Conservation (phyloP, 2,888 invertebrate species). For the Cabera pusaria region DNA sequence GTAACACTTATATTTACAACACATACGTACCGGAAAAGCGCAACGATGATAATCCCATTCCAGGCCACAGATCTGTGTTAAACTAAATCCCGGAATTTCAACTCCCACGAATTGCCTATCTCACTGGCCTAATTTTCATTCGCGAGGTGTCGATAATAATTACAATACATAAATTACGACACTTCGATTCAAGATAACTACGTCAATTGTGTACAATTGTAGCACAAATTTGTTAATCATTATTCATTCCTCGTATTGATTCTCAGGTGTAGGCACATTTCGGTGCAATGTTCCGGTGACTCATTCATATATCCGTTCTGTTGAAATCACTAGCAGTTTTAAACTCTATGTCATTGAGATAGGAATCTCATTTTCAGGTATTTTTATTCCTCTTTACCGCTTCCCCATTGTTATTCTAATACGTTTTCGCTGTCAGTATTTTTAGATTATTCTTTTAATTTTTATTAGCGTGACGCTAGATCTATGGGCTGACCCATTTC, state of each 20-base stretch:
- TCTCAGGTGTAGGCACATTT: constrained; percentile 63
- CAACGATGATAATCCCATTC: neutral
- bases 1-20: neutral
- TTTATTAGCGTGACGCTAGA: constrained; percentile 46
- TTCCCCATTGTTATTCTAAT: constrained; percentile 61
- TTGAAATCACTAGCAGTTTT: constrained; percentile 12
- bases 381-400: constrained; percentile 34
- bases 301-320: constrained; percentile 55
- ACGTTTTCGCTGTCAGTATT: constrained; percentile 45
- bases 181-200: constrained; percentile 30
- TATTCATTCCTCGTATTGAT: constrained; percentile 55
- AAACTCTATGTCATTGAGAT: constrained; percentile 14
- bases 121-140: constrained; percentile 33
- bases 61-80: constrained; percentile 1
- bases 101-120: constrained; percentile 1
- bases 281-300: constrained; percentile 70
- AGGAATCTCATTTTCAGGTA: constrained; percentile 6
- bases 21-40: neutral
- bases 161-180: constrained; percentile 44
- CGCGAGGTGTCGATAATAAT: constrained; percentile 35
- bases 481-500: constrained; percentile 56
- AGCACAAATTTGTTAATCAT: constrained; percentile 42
- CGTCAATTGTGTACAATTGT: constrained; percentile 15
- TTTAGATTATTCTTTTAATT: constrained; percentile 51
- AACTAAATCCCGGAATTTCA: neutral